Conservation (phyloP, 2,888 invertebrate species). For the Pseudococcus jackbeardsleyi region DNA sequence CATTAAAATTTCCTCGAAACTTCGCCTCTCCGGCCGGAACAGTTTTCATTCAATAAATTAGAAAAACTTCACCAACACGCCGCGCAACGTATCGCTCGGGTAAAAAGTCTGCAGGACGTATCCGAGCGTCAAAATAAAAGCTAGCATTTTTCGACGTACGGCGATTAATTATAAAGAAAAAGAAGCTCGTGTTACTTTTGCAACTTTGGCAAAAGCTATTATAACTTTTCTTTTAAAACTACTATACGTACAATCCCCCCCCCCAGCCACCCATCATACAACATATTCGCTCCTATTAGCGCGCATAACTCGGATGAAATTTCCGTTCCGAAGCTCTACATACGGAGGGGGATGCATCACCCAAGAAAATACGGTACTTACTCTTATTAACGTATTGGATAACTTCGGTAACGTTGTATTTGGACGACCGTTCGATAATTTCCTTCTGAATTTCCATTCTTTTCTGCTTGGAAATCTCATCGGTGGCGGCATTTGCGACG, state of each 20-base stretch:
- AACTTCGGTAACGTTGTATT: constrained; percentile 60
- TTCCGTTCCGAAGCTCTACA: neutral
- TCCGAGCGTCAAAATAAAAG: constrained; percentile 22
- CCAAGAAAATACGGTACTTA: constrained; percentile 52
- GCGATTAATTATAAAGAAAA: constrained; percentile 34
- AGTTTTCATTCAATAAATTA: constrained; percentile 24
- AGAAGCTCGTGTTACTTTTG: constrained; percentile 15
- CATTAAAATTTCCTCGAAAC: constrained; percentile 8
- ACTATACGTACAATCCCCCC: neutral
- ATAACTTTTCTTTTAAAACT: constrained; percentile 35
- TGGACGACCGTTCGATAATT: constrained; percentile 37
- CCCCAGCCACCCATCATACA: neutral
- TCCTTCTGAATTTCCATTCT: constrained; percentile 24
- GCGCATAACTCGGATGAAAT: neutral
- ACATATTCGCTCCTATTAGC: neutral
- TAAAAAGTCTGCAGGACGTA: constrained; percentile 9
- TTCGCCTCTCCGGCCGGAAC: neutral
- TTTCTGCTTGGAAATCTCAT: neutral
- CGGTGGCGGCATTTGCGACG: neutral
- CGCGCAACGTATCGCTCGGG: neutral
- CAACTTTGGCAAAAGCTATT: constrained; percentile 11
- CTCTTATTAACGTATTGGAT: constrained; percentile 59
- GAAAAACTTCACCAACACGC: constrained; percentile 19
- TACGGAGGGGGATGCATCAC: neutral
- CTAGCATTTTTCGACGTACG: constrained; percentile 13